Base-by-base conservation (phyloP, 1,140 invertebrate species). In the Drosophila bipectinata region DNA sequence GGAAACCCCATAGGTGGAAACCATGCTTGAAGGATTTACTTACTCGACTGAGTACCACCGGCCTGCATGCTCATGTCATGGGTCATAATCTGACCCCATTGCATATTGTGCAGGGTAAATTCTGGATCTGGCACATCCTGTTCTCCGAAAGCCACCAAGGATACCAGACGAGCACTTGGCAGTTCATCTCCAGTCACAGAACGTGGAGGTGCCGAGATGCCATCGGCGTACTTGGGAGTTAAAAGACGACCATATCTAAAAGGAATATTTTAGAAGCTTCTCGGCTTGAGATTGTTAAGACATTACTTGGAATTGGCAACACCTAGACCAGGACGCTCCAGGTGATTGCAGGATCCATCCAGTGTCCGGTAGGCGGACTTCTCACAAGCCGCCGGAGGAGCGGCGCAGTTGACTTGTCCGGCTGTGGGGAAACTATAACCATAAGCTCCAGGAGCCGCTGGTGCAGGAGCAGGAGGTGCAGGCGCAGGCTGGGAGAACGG, bases 291-390 rank as follows among this genome's bases (percentile, higher is more conserved):
- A 41, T 14, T 14, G 3, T 10, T 41, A 1, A 41, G 1, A 0
- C n/a, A 8, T 59, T 52, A 85, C 81, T 37, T 88, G n/a, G 52
- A 66, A 37, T 94, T 94, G 0, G 96, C 94, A 59, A 94, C 94
- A 3, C 97, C 97, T 93, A 95, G 94, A 0, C 92, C 93, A 0
- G 96, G 95, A 77, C 95, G 94, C 28, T 93, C 81, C 4, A 96
- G 81, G 91, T 98, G 98, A 90, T 98, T 98, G 85, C 97, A 98
- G 0, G 96, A 95, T 0, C 97, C 97, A 90, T 98, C 97, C 52
- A 95, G 94, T 1, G 94, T 94, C 18, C 97, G 93, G 83, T 97
- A 98, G 55, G 93, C 93, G 0, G 92, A 92, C 52, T 93, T 91
- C 8, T 88, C 83, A 72, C 94, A 95, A 10, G 63, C 44, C 4